Conservation (phyloP, 2,888 invertebrate genomes). For the Cotesia congregata region DNA sequence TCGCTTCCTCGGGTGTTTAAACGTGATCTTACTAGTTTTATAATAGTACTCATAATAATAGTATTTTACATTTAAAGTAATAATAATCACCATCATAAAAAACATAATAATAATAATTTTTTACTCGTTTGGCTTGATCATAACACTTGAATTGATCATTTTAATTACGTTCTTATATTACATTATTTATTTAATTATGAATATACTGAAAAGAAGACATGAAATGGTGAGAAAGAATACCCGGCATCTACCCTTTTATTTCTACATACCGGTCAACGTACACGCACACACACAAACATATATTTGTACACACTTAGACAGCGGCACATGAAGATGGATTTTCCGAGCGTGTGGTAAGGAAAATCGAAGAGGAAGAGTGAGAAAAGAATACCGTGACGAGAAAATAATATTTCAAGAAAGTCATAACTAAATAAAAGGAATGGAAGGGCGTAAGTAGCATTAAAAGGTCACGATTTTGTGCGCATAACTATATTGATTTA, state of each 20-base stretch:
- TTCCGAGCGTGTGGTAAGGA: constrained; percentile 19
- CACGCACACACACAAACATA: not conserved
- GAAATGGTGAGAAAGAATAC: constrained; percentile 34
- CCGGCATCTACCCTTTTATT: constrained; percentile 37
- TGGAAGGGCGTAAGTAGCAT: constrained; percentile 25
- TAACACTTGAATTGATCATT: no score
- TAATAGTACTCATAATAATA: not conserved
- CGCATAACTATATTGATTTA: constrained; percentile 24
- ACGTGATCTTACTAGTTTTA: not conserved
- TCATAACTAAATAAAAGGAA: not conserved
- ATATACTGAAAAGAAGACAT: constrained; percentile 12
- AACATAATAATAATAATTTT: not conserved
- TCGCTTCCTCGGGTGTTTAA: constrained; percentile 58
- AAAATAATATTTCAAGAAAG: not conserved
- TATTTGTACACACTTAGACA: not conserved
- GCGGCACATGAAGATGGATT: constrained; percentile 14
- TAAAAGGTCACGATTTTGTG: constrained; percentile 26
- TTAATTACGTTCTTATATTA: no score
- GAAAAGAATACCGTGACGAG: constrained; percentile 5
- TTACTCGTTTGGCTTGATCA: no score
- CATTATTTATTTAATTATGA: not conserved
- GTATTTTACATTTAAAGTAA: constrained; percentile 9
- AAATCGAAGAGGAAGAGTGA: constrained; percentile 24
- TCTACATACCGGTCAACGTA: not conserved
- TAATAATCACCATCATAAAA: not conserved